A percentile compares a stretch with the other conserved stretches of the same genome.
Evolutionary conservation across 2,888 invertebrate species (phyloP).

Genomic region (Troides aeacus): DNA sequence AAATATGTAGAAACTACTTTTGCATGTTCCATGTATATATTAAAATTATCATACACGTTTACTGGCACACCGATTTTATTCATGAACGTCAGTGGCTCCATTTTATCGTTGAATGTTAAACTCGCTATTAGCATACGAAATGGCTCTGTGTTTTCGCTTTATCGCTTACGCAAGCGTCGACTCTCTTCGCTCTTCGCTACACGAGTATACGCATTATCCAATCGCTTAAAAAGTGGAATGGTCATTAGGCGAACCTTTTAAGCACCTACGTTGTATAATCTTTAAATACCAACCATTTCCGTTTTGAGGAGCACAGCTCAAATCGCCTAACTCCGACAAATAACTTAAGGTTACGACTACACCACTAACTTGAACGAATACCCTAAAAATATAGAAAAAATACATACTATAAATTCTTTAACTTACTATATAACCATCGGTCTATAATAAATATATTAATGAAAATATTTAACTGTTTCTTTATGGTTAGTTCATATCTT

Average conservation of each 20-base stretch:
- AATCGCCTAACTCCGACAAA: no score
- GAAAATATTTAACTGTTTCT: no score
- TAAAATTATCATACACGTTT: constrained; percentile 1
- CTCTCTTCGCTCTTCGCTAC: constrained; percentile 12
- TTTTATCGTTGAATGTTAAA: constrained; percentile 12
- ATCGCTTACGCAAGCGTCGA: constrained; percentile 19
- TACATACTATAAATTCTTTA: no score
- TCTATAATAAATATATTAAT: no score
- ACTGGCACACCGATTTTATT: neutral
- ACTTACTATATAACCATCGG: no score
- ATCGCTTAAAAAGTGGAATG: constrained; percentile 13
- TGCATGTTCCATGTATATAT: neutral
- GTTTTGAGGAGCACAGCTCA: no score
- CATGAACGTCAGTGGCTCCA: constrained; percentile 4
- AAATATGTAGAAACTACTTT: neutral
- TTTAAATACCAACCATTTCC: no score
- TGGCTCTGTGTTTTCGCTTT: neutral
- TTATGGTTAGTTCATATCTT: no score
- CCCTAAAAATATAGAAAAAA: no score
- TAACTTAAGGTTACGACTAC: no score
- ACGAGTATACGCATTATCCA: constrained; percentile 7
- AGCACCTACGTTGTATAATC: neutral
- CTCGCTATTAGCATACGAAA: constrained; percentile 9
- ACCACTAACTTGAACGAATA: no score
- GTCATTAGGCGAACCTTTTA: constrained; percentile 3